phyloP scores from a whole-genome alignment of 2,797 vertebrate genomes.

The Rhynchonycteris naso region DNA sequence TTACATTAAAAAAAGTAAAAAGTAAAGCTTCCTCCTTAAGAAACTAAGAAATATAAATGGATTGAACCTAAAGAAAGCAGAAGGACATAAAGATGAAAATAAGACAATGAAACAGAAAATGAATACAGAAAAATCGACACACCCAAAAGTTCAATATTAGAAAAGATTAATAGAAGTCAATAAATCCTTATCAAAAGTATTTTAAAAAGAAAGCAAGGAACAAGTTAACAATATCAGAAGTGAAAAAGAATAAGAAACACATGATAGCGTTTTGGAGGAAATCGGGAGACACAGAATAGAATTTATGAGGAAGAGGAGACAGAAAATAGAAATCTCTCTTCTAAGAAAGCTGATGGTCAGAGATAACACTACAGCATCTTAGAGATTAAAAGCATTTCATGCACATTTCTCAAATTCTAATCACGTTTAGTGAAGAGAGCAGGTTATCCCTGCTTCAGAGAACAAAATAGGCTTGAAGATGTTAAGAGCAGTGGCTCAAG shows the following conservation, averaged over 20 bases:
- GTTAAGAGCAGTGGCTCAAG: neutral
- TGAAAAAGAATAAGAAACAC: slow-evolving; percentile 20
- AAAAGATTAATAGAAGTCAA: neutral
- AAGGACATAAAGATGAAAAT: slow-evolving; percentile 27
- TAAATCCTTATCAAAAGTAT: neutral
- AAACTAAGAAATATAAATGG: neutral
- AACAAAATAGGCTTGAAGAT: neutral
- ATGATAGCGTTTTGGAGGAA: neutral
- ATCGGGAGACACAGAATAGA: neutral
- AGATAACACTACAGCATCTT: neutral
- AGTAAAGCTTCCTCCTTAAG: neutral
- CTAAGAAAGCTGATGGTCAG: slow-evolving; percentile 14
- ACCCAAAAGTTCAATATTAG: neutral
- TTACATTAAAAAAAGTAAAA: neutral
- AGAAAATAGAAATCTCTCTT: neutral
- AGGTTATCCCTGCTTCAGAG: neutral
- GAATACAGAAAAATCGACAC: neutral
- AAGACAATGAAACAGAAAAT: neutral
- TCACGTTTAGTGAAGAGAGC: neutral
- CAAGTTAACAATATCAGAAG: neutral
- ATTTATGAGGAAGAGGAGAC: neutral
- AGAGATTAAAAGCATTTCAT: neutral
- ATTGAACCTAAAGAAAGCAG: neutral
- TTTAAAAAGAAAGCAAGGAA: neutral
- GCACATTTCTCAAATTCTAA: neutral